Evolutionary conservation across 30 jellyfish, hydroid and myxozoan species (phyloP).

Genomic region (Hydractinia symbiolongicarpus): DNA sequence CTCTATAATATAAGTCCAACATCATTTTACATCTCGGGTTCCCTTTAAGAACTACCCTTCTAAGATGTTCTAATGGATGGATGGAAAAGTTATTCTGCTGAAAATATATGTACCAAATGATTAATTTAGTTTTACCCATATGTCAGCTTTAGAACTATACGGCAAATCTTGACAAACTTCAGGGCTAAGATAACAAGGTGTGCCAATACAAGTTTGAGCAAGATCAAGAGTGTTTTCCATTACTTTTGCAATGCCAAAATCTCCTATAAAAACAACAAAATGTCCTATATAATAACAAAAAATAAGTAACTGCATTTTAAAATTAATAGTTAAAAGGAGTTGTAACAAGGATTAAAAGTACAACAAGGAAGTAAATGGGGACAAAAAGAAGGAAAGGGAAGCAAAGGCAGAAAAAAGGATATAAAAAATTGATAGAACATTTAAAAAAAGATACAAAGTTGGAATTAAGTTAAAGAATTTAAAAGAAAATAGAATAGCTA

Average conservation of each 20-base stretch:
- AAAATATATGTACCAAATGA: not conserved
- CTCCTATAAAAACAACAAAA: conserved; percentile 44
- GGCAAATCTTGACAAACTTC: conserved; percentile 95
- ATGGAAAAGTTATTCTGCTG: not conserved
- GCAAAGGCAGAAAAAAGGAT: no score
- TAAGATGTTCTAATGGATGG: not conserved
- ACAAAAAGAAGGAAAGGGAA: no score
- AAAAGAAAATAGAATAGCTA: no score
- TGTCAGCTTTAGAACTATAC: conserved; percentile 90
- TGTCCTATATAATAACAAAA: not conserved
- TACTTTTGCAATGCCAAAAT: conserved; percentile 86
- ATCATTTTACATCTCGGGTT: no score
- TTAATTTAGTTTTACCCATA: conserved; percentile 59
- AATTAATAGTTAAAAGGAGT: no score
- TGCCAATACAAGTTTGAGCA: conserved; percentile 97
- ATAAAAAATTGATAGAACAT: no score
- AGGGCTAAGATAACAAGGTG: conserved; percentile 96
- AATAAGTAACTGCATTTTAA: no score
- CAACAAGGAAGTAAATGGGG: no score
- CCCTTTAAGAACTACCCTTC: not conserved
- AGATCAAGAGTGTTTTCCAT: conserved; percentile 86
- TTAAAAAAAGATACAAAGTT: no score
- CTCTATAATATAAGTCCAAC: no score
- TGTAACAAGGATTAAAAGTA: not conserved
- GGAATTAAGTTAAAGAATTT: no score